Evolutionary conservation across 2,888 invertebrate species (phyloP).

Genomic region (Andrena marginata): DNA sequence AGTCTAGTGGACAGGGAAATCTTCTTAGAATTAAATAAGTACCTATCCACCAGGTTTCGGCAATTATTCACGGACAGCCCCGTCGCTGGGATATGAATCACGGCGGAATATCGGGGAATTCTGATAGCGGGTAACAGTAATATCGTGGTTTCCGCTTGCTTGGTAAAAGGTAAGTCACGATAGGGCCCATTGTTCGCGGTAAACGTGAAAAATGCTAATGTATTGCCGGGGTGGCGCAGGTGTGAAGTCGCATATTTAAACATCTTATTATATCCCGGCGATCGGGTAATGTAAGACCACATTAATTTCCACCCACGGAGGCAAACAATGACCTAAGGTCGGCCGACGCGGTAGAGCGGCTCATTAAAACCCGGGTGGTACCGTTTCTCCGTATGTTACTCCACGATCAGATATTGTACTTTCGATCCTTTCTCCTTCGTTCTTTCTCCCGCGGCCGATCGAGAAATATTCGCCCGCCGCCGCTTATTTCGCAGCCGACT

Average conservation of each 20-base stretch:
- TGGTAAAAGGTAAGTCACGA: conserved; percentile 65
- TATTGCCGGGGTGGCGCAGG: conserved; percentile 58
- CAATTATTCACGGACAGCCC: conserved; percentile 1
- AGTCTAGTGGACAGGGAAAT: no score
- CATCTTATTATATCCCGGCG: conserved; percentile 68
- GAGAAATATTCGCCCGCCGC: conserved; percentile 27
- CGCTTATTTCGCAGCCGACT: conserved; percentile 7
- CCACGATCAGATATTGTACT: conserved; percentile 61
- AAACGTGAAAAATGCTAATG: conserved; percentile 58
- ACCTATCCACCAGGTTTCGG: conserved; percentile 8
- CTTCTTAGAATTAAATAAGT: not conserved
- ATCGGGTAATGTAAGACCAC: conserved; percentile 66
- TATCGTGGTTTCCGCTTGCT: conserved; percentile 52
- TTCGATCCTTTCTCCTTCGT: conserved; percentile 61
- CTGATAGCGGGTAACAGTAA: conserved; percentile 40
- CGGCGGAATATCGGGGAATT: not conserved
- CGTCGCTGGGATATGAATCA: conserved; percentile 42
- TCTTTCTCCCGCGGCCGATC: conserved; percentile 44
- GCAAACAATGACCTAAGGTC: conserved; percentile 66
- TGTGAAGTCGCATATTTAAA: conserved; percentile 71
- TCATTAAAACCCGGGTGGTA: conserved; percentile 68
- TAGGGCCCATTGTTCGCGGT: conserved; percentile 60
- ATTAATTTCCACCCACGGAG: conserved; percentile 73
- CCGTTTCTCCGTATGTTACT: conserved; percentile 63
- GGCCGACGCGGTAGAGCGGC: conserved; percentile 55